Evolutionary conservation across 2,888 invertebrate species (phyloP).

Genomic region (Drosophila putrida): DNA sequence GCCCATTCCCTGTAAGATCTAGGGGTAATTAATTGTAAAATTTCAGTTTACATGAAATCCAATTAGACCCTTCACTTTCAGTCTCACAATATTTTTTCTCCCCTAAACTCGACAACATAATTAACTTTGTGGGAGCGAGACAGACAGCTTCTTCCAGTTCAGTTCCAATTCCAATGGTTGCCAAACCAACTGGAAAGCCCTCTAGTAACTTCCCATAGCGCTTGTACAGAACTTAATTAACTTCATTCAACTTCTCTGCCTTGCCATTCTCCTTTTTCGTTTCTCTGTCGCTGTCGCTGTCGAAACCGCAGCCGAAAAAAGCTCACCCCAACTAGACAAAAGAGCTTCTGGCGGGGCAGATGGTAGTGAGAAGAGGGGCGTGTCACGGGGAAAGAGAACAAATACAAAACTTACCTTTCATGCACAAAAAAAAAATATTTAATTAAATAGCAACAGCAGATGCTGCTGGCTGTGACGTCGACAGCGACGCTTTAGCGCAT

Average conservation of each 20-base stretch:
- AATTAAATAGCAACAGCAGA: conserved; percentile 35
- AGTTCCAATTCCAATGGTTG: conserved; percentile 30
- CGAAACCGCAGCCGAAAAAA: conserved; percentile 28
- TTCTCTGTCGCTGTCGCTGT: conserved; percentile 8
- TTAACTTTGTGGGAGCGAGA: conserved; percentile 8
- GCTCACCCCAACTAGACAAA: conserved; percentile 66
- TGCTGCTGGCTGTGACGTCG: conserved; percentile 28
- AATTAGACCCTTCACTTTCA: conserved; percentile 29
- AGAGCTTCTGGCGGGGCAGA: conserved; percentile 32
- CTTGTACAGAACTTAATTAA: conserved; percentile 52
- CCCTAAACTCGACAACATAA: conserved; percentile 3
- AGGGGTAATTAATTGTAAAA: conserved; percentile 1
- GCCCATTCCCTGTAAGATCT: neutral
- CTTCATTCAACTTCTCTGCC: conserved; percentile 39
- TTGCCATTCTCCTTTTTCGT: conserved; percentile 26
- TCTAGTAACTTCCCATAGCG: conserved; percentile 30
- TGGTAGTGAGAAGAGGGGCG: conserved; percentile 13
- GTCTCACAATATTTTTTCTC: neutral
- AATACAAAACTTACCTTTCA: conserved; percentile 50
- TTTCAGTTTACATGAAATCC: conserved; percentile 22
- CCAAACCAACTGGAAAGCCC: conserved; percentile 37
- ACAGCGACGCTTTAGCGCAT: conserved; percentile 50
- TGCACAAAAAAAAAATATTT: conserved; percentile 19
- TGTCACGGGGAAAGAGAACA: conserved; percentile 13
- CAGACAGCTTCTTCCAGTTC: conserved; percentile 14